Conservation (phyloP, 1,140 invertebrate genomes). For the Pentalonia nigronervosa region DNA sequence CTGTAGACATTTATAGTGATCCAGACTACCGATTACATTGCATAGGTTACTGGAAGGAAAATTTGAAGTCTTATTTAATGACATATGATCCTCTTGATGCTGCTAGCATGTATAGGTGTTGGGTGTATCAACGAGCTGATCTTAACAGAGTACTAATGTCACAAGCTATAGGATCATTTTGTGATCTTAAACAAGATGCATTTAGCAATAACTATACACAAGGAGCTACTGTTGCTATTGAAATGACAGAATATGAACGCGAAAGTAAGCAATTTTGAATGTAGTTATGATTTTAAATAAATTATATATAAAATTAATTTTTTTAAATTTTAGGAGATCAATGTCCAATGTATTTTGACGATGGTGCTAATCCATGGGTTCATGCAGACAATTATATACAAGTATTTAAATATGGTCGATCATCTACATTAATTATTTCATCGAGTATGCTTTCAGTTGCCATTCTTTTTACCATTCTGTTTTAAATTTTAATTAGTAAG, state of each 20-base stretch:
- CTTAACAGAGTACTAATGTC: constrained; percentile 90
- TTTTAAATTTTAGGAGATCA: constrained; percentile 74
- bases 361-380: constrained; percentile 85
- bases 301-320: neutral
- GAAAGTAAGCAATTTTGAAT: constrained; percentile 72
- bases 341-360: constrained; percentile 94
- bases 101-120: constrained; percentile 94
- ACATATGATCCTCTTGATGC: constrained; percentile 97
- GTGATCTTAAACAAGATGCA: constrained; percentile 89
- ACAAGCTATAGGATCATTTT: constrained; percentile 88
- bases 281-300: neutral
- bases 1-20: constrained; percentile 93
- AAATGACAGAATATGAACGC: constrained; percentile 91
- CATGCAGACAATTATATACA: constrained; percentile 53
- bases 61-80: constrained; percentile 94
- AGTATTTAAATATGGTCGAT: constrained; percentile 54
- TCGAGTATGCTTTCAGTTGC: neutral
- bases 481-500: constrained; percentile 23
- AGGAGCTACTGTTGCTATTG: constrained; percentile 88
- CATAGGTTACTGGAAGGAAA: constrained; percentile 98
- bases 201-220: constrained; percentile 85
- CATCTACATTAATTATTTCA: constrained; percentile 34
- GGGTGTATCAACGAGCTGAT: constrained; percentile 95
- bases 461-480: constrained; percentile 7
- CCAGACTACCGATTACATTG: constrained; percentile 97